Conservation (phyloP, 2,888 invertebrate genomes). For the Pocota personata region DNA sequence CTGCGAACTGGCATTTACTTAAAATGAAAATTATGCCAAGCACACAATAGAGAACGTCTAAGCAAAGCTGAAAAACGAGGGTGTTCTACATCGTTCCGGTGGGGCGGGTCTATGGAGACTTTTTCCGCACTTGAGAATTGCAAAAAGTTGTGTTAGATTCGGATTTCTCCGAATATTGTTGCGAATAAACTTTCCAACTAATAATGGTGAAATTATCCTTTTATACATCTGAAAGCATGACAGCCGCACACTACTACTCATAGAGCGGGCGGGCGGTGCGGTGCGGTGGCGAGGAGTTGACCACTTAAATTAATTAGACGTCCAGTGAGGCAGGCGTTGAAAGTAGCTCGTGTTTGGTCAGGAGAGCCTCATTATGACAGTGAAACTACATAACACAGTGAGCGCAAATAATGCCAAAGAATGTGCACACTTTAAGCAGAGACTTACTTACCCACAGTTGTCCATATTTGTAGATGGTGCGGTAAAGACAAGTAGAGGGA, state of each 20-base stretch:
- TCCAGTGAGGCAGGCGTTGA: slow-evolving; percentile 37
- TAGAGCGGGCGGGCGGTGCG: too few relatives aligned
- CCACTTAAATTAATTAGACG: slow-evolving; percentile 70
- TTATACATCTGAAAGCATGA: slow-evolving; percentile 45
- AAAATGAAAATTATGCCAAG: slow-evolving; percentile 45
- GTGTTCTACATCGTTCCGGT: neutral
- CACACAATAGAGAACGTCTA: neutral
- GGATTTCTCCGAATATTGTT: slow-evolving; percentile 22
- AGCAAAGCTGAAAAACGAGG: neutral
- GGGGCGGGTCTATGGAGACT: neutral
- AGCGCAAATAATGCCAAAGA: slow-evolving; percentile 43
- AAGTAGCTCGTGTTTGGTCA: slow-evolving; percentile 44
- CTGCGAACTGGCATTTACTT: slow-evolving; percentile 29
- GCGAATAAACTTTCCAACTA: slow-evolving; percentile 48
- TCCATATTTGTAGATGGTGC: neutral
- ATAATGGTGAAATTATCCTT: slow-evolving; percentile 56
- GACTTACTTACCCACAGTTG: slow-evolving; percentile 24
- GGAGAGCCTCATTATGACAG: slow-evolving; percentile 59
- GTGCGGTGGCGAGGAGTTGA: slow-evolving; percentile 17
- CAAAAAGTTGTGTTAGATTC: slow-evolving; percentile 20
- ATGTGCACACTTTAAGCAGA: slow-evolving; percentile 40
- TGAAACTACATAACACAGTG: slow-evolving; percentile 42
- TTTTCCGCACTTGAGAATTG: slow-evolving; percentile 15
- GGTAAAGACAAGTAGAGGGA: neutral
- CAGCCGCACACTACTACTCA: neutral